phyloP scores from a whole-genome alignment of 2,797 vertebrate genomes.

The Odontamblyopus lacepedii region DNA sequence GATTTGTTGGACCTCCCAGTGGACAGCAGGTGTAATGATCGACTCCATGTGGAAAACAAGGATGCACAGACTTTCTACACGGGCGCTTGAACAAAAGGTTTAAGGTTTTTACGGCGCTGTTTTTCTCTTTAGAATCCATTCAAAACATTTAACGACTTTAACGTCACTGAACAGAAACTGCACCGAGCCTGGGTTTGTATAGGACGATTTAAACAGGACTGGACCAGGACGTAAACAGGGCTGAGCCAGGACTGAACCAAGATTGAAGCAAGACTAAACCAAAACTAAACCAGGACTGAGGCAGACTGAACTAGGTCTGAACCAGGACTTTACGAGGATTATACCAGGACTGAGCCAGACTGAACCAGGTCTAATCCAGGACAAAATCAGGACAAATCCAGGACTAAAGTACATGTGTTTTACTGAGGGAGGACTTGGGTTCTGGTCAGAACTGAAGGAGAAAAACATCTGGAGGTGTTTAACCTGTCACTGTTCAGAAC shows the following conservation, averaged over 20 bases:
- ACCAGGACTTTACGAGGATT: neutral
- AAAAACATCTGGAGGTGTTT: slow-evolving; percentile 8
- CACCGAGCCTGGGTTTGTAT: neutral
- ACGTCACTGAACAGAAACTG: neutral
- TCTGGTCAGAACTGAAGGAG: slow-evolving; percentile 2
- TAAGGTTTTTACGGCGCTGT: neutral
- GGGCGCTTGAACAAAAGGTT: neutral
- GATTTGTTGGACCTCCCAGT: no score
- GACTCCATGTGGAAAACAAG: no score
- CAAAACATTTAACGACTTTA: neutral
- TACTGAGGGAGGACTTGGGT: neutral
- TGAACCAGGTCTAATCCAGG: neutral
- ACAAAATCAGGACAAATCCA: neutral
- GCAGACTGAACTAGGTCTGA: neutral
- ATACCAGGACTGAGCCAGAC: neutral
- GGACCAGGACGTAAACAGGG: no score
- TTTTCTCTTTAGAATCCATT: neutral
- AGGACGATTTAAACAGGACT: neutral
- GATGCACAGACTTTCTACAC: neutral
- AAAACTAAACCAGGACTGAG: no score
- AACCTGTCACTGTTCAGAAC: slow-evolving; percentile 3
- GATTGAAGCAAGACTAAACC: no score
- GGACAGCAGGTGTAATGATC: no score
- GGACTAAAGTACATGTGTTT: neutral
- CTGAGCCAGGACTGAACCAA: no score